Percentiles rank a stretch among this genome's conserved stretches.
Evolutionary conservation across 2,888 invertebrate species (phyloP).

Genomic region (Orchesellides sinensis): DNA sequence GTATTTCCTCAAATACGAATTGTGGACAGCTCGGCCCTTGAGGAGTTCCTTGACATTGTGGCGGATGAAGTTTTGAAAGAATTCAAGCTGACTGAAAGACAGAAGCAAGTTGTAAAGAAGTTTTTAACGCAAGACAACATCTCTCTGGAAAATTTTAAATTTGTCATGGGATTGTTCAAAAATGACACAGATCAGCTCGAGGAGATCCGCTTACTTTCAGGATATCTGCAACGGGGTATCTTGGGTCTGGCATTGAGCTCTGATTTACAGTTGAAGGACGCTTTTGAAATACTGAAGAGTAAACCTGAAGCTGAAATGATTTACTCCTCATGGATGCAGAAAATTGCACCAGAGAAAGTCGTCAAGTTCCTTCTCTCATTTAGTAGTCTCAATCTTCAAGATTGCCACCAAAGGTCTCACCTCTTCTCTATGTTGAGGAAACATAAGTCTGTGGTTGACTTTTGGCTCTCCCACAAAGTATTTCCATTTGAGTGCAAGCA

Average conservation of each 20-base stretch:
- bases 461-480: conserved; percentile 51
- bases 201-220: conserved; percentile 37
- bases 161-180: conserved; percentile 16
- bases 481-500: conserved; percentile 56
- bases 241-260: conserved; percentile 34
- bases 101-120: conserved; percentile 8
- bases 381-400: conserved; percentile 33
- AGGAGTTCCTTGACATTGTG: background rate
- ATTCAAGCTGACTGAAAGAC: background rate
- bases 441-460: conserved; percentile 49
- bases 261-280: conserved; percentile 58
- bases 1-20: conserved; percentile 36
- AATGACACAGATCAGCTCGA: conserved; percentile 3
- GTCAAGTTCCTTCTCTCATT: background rate
- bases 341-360: conserved; percentile 2
- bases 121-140: conserved; percentile 27
- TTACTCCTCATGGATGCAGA: conserved; percentile 31
- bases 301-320: conserved; percentile 7
- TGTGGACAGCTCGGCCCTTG: background rate
- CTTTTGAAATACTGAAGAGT: conserved; percentile 35
- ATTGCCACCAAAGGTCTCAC: conserved; percentile 22
- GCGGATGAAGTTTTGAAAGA: conserved; percentile 36
- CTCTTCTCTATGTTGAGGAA: conserved; percentile 39
- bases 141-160: conserved; percentile 16
- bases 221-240: conserved; percentile 63